Conservation (phyloP, 2,888 invertebrate species). For the Trichopria drosophilae region DNA sequence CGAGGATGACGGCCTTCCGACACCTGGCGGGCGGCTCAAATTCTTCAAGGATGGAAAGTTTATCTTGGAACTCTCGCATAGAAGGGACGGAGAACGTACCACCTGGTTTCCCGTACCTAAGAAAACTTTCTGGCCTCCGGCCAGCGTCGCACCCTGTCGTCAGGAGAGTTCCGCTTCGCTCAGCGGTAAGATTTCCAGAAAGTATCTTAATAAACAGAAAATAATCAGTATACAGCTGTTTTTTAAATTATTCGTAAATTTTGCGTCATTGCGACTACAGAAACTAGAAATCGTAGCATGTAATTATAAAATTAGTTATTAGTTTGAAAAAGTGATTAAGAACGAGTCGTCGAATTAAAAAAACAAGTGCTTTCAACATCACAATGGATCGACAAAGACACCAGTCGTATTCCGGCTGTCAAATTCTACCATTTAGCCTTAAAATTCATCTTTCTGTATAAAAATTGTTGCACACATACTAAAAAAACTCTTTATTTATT, state of each 20-base stretch:
- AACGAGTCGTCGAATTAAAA: no score
- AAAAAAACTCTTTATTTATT: no score
- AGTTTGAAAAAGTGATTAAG: no score
- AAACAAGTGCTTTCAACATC: no score
- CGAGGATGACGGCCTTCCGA: conserved; percentile 47
- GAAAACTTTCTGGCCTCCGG: conserved; percentile 84
- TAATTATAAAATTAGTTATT: no score
- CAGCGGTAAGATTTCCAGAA: conserved; percentile 65
- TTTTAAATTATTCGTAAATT: conserved; percentile 16
- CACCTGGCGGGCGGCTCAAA: conserved; percentile 75
- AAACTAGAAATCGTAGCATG: no score
- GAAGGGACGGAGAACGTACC: conserved; percentile 76
- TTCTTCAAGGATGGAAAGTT: conserved; percentile 91
- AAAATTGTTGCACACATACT: no score
- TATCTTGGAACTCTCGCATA: conserved; percentile 79
- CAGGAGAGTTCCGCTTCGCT: conserved; percentile 79
- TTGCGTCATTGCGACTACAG: background rate
- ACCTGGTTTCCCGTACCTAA: conserved; percentile 89
- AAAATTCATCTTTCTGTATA: no score
- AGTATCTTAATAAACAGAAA: background rate
- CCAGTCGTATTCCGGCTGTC: no score
- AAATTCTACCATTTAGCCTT: no score
- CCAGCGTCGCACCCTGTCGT: conserved; percentile 70
- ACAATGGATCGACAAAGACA: no score
- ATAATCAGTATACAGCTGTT: conserved; percentile 2